phyloP scores from a whole-genome alignment of 2,797 vertebrate species.

The Ctenopoma multispine region DNA sequence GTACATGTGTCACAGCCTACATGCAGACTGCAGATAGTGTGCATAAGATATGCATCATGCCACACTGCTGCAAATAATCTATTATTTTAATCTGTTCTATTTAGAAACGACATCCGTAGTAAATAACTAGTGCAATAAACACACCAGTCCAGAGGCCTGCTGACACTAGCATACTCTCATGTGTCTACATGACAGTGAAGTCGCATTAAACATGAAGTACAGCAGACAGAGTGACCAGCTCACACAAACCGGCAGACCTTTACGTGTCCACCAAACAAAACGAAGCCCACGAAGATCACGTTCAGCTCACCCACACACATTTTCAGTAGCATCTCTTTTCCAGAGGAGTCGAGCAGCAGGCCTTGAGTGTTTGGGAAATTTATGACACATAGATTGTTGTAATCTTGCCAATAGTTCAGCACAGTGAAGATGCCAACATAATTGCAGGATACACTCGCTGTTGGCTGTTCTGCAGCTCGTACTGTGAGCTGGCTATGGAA shows the following conservation, averaged over 20 bases:
- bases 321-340: slow-evolving; percentile 29
- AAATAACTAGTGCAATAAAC: neutral
- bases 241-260: slow-evolving; percentile 26
- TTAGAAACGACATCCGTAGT: neutral
- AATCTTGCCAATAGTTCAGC: slow-evolving; percentile 43
- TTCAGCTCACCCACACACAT: slow-evolving; percentile 36
- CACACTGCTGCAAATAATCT: no score
- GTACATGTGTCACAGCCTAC: neutral
- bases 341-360: slow-evolving; percentile 48
- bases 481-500: slow-evolving; percentile 13
- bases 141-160: neutral
- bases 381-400: slow-evolving; percentile 49
- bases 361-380: slow-evolving; percentile 48
- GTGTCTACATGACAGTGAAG: neutral
- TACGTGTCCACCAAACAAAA: slow-evolving; percentile 24
- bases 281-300: slow-evolving; percentile 1
- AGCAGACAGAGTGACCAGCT: slow-evolving; percentile 16
- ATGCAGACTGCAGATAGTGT: neutral
- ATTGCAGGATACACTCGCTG: slow-evolving; percentile 29
- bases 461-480: slow-evolving; percentile 29
- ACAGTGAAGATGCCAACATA: slow-evolving; percentile 27
- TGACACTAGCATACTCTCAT: neutral
- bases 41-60: no score
- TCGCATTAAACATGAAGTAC: neutral
- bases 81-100: neutral